Evolutionary conservation across 35 echinoderm and acorn worm genomes (phyloP).

Genomic region (Apostichopus parvimensis): DNA sequence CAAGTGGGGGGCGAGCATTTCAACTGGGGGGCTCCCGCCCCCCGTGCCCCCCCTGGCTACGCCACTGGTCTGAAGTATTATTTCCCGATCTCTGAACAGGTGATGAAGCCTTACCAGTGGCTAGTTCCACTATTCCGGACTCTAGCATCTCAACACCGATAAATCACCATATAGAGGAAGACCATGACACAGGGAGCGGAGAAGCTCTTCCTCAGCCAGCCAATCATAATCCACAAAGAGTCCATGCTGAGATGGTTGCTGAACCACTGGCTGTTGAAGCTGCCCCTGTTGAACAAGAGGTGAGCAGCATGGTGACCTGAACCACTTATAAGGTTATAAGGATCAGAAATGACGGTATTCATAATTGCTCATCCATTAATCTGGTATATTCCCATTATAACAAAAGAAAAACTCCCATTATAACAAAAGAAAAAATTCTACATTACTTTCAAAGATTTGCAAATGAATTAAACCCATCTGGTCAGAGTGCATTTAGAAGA

Average conservation of each 20-base stretch:
- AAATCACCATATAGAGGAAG: slow-evolving; percentile 19
- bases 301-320: background rate
- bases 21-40: no score
- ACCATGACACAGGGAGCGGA: background rate
- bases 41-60: no score
- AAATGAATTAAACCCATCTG: no score
- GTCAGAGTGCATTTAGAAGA: no score
- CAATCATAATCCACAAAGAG: background rate
- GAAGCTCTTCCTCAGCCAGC: slow-evolving; percentile 31
- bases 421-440: no score
- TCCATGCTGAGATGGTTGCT: background rate
- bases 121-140: slow-evolving; percentile 64
- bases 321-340: background rate
- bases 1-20: no score
- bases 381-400: no score
- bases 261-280: background rate
- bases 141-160: slow-evolving; percentile 55
- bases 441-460: no score
- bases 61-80: background rate
- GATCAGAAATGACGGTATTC: background rate
- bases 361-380: no score
- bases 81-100: slow-evolving; percentile 29
- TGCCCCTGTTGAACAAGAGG: slow-evolving; percentile 1
- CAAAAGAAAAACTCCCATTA: no score
- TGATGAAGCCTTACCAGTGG: slow-evolving; percentile 65